Evolutionary conservation across 2,888 invertebrate species (phyloP), one percentile per base, ranked within the genome.

Genomic region (Zaprionus obscuricornis): DNA sequence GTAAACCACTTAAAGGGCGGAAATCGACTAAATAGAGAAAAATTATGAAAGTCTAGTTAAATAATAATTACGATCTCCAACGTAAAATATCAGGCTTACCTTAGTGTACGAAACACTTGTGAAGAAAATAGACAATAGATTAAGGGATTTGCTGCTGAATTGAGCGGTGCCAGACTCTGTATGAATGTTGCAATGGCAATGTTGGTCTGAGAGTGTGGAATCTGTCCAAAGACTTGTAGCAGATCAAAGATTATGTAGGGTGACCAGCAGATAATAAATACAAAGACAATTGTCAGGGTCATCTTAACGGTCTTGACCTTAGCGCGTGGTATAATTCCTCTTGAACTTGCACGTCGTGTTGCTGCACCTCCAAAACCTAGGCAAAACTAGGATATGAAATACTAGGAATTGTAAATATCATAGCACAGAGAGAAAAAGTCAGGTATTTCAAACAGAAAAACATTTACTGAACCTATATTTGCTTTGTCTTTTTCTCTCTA

Each of bases 291-390:
- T 74, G 97, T 97, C 75, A 98, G 95, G 0, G 98, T 98, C 97
- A 98, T 98, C 91, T 98, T 98, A 64, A 98, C 96, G 10, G 97
- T 98, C 92, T 98, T 98, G 81, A 98, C 96, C 91, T 98, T 98
- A 22, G 98, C 98, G 64, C 96, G 93, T 0, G 98, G 98, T 86
- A 98, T 98, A 60, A 98, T 94, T 34, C 98, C 98, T 42, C 97
- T 92, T 16, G 97, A 97, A 88, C 97, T 97, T 0, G 96, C 96
- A 37, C 97, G 92, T 31, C 96, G 92, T 20, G 94, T 93, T 66
- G 92, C 92, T 4, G 91, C 91, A 60, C 92, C 87, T 1, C 74
- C 74, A 55, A 91, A 91, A 2, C 85, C 87, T 33, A 42, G 31
- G 27, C 52, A 18, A 29, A 26, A 14, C n/a, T 4, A 20, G 14